A percentile compares a stretch with the other conserved stretches of the same genome.
Conservation (phyloP, 2,888 invertebrate species). For the Darwinula stevensoni region DNA sequence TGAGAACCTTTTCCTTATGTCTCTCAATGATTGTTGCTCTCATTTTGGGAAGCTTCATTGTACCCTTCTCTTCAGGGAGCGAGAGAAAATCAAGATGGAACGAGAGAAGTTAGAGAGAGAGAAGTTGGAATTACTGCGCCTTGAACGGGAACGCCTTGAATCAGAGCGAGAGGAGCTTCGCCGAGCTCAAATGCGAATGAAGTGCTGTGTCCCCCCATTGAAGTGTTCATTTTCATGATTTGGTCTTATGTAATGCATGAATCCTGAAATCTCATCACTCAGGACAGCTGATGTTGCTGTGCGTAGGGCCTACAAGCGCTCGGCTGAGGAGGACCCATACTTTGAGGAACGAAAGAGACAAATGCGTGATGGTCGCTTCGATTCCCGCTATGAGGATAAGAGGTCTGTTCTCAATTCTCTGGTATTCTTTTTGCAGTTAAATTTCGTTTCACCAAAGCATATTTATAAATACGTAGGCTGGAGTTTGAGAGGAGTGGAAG, state of each 20-base stretch:
- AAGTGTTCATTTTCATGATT: no score
- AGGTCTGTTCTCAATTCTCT: no score
- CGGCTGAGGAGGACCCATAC: constrained; percentile 19
- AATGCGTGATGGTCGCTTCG: not conserved
- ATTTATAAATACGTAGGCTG: no score
- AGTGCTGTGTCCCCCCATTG: no score
- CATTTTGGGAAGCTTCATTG: no score
- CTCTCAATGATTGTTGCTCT: no score
- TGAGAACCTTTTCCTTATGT: no score
- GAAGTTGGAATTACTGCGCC: constrained; percentile 45
- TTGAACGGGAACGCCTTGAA: constrained; percentile 24
- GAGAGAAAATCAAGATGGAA: constrained; percentile 49
- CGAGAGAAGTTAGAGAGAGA: constrained; percentile 63
- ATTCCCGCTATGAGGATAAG: no score
- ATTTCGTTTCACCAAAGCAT: no score
- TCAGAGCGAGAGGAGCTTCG: constrained; percentile 52
- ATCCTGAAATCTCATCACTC: constrained; percentile 3
- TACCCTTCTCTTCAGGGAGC: constrained; percentile 23
- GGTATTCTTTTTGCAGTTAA: no score
- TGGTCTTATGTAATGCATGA: not conserved
- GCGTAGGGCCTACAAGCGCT: constrained; percentile 24
- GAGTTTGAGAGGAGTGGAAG: no score
- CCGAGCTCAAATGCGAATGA: constrained; percentile 39
- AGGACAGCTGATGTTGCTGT: constrained; percentile 17
- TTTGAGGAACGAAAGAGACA: constrained; percentile 15